Conservation (phyloP, 2,888 invertebrate genomes). For the Oligia fasciuncula region DNA sequence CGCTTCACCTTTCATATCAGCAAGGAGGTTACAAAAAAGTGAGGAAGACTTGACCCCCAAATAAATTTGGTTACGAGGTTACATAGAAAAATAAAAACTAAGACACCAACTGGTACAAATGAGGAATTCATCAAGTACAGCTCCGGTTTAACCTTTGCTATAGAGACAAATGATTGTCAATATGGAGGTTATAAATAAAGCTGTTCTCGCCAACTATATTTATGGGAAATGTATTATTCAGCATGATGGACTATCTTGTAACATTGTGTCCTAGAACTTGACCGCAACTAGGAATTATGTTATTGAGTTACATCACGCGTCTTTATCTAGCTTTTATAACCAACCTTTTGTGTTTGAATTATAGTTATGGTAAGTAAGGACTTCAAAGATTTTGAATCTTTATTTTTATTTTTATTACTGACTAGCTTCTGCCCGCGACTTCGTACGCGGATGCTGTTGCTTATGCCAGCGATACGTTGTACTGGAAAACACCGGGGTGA, state of each 20-base stretch:
- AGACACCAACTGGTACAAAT: conserved; percentile 17
- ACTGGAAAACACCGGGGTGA: no score
- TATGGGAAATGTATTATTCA: conserved; percentile 44
- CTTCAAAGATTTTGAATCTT: background rate
- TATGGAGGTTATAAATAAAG: conserved; percentile 32
- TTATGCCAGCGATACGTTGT: no score
- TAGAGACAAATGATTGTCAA: conserved; percentile 19
- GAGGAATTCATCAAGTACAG: conserved; percentile 16
- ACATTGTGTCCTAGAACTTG: conserved; percentile 35
- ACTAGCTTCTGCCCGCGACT: no score
- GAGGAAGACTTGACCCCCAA: background rate
- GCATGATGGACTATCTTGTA: conserved; percentile 21
- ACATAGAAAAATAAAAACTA: background rate
- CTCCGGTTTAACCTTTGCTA: conserved; percentile 22
- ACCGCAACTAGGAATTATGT: conserved; percentile 44
- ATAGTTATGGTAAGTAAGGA: background rate
- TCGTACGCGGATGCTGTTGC: no score
- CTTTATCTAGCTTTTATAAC: conserved; percentile 18
- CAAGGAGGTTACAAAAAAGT: background rate
- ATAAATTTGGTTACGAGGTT: background rate
- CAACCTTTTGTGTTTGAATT: conserved; percentile 7
- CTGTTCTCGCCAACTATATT: conserved; percentile 20
- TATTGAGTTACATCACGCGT: conserved; percentile 42
- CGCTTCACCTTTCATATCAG: no score
- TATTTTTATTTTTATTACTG: background rate